Conservation (phyloP, 2,797 vertebrate genomes). For the Neosalanx taihuensis region DNA sequence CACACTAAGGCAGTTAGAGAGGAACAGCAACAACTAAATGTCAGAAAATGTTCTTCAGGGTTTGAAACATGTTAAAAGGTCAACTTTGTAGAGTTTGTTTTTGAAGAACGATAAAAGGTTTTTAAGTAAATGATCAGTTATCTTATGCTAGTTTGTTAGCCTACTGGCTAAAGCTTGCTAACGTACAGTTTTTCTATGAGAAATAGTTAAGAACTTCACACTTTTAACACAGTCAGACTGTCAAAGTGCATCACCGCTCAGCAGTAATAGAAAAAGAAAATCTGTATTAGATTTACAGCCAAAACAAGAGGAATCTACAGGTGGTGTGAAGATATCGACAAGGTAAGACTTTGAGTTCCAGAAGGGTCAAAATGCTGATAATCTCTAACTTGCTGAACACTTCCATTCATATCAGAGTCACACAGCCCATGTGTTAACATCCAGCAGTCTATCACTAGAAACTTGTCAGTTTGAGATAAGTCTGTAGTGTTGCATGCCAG, state of each 20-base stretch:
- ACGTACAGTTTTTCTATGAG: not conserved
- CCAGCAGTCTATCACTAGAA: too few species aligned
- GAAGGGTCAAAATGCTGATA: too few species aligned
- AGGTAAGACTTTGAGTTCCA: slow-evolving; percentile 27
- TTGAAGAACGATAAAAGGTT: not conserved
- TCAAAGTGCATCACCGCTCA: not conserved
- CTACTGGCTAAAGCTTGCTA: not conserved
- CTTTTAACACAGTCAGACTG: not conserved
- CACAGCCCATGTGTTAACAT: not conserved
- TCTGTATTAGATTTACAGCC: not conserved
- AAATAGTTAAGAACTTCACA: not conserved
- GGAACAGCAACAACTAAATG: not conserved
- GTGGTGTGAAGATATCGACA: slow-evolving; percentile 10
- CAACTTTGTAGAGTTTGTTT: not conserved
- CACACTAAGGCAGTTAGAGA: slow-evolving; percentile 37
- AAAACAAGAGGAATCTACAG: not conserved
- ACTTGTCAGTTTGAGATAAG: too few species aligned
- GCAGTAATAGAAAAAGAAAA: not conserved
- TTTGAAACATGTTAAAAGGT: not conserved
- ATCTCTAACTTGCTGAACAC: too few species aligned
- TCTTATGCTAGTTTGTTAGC: not conserved
- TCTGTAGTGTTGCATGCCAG: not conserved
- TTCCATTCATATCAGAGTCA: not conserved
- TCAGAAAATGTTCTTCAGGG: not conserved
- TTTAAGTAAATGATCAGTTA: not conserved